These are phyloP conservation scores for Scarus forsteni DNA, from an alignment of 2,797 vertebrate genomes.

Conservation along the genomic window DNA sequence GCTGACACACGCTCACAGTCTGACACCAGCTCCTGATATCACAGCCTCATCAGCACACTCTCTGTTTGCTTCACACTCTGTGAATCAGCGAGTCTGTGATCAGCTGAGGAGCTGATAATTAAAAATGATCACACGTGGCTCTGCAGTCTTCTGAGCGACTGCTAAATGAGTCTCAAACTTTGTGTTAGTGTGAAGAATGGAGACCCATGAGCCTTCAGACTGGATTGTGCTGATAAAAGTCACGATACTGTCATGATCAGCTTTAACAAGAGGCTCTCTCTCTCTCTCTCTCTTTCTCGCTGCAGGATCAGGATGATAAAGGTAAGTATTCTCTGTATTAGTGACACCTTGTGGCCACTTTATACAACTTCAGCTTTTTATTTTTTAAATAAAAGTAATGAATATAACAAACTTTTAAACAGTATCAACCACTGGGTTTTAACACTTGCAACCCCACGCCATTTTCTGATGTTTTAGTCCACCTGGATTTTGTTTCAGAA, in stretches of 20 bases:
- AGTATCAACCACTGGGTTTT: too few species aligned
- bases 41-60: conserved; percentile 38
- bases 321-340: conserved; percentile 59
- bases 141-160: conserved; percentile 1
- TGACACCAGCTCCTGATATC: conserved; percentile 65
- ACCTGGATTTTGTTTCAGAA: too few species aligned
- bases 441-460: too few species aligned
- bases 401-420: too few species aligned
- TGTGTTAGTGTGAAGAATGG: conserved; percentile 2
- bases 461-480: too few species aligned
- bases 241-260: conserved; percentile 29
- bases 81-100: conserved; percentile 57
- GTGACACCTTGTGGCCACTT: conserved; percentile 69
- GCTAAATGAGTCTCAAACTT: conserved; percentile 25
- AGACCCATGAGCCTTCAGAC: conserved; percentile 10
- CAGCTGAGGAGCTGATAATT: conserved; percentile 66
- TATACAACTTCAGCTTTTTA: conserved; percentile 33
- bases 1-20: conserved; percentile 32
- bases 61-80: conserved; percentile 57
- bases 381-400: too few species aligned
- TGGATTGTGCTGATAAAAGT: conserved; percentile 28
- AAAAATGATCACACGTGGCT: conserved; percentile 46
- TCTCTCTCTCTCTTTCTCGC: conserved; percentile 15
- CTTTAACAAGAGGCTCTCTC: conserved; percentile 31
- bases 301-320: conserved; percentile 79